phyloP scores from a whole-genome alignment of 2,113 vertebrate genomes.

The Halichoeres trimaculatus region DNA sequence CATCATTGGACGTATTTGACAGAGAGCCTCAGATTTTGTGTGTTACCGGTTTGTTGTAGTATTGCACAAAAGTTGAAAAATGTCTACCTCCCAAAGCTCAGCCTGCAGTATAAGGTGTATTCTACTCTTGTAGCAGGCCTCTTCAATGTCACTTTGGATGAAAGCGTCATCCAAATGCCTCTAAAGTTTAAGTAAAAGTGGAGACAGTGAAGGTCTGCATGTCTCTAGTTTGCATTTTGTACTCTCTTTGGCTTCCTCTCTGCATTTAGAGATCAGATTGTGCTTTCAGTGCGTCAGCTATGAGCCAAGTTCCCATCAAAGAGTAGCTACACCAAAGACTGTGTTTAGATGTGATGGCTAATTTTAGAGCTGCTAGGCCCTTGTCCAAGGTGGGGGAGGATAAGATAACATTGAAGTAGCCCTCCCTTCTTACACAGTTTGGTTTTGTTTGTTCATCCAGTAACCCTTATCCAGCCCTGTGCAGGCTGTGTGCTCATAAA shows the following conservation, averaged over 20 bases:
- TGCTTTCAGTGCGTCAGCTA: constrained; percentile 51
- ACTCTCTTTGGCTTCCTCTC: constrained; percentile 54
- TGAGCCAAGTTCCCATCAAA: constrained; percentile 79
- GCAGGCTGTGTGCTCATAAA: constrained; percentile 22
- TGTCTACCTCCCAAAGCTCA: background rate
- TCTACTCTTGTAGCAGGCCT: background rate
- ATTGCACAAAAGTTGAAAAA: background rate
- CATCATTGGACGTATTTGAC: background rate
- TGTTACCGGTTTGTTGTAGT: background rate
- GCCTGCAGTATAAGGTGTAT: background rate
- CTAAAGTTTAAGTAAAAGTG: constrained; percentile 15
- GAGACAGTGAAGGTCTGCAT: constrained; percentile 19
- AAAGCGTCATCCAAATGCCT: constrained; percentile 2
- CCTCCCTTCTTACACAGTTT: constrained; percentile 43
- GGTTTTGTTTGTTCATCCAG: constrained; percentile 59
- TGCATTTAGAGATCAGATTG: constrained; percentile 50
- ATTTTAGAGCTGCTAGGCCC: constrained; percentile 75
- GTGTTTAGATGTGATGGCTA: constrained; percentile 71
- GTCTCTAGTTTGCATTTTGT: constrained; percentile 47
- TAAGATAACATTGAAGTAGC: constrained; percentile 74
- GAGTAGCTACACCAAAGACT: constrained; percentile 68
- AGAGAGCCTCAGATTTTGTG: background rate
- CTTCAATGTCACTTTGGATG: background rate
- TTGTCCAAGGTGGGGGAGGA: constrained; percentile 72
- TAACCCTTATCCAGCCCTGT: constrained; percentile 26